phyloP scores from a whole-genome alignment of 2,113 vertebrate genomes.

The Glaucomys volans region DNA sequence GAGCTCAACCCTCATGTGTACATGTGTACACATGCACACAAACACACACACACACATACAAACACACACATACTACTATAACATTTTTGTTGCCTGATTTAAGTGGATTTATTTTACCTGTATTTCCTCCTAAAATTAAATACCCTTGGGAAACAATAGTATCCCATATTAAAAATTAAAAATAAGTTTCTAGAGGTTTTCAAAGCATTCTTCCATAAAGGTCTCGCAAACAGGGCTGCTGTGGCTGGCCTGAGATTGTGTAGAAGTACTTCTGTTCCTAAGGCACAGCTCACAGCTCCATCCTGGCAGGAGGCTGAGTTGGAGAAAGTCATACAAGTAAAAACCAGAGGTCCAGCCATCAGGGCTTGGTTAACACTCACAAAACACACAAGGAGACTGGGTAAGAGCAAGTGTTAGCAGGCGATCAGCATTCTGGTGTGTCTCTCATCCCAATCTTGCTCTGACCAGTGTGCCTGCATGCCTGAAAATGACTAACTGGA shows the following conservation, averaged over 20 bases:
- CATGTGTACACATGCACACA: background rate
- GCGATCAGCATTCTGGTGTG: background rate
- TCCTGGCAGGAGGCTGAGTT: background rate
- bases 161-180: background rate
- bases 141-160: background rate
- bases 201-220: background rate
- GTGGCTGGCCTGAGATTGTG: background rate
- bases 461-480: background rate
- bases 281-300: background rate
- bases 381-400: background rate
- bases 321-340: rapidly evolving
- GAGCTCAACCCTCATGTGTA: background rate
- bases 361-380: too few relatives aligned
- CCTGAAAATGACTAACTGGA: background rate
- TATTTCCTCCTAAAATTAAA: background rate
- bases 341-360: background rate
- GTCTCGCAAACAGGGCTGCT: background rate
- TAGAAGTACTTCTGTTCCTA: background rate
- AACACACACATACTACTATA: background rate
- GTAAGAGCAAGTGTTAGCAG: too few relatives aligned
- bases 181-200: background rate
- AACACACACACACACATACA: too few relatives aligned
- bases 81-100: background rate
- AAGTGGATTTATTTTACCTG: constrained; percentile 21
- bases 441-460: background rate